Percentiles rank a stretch among this genome's conserved stretches.
These are phyloP conservation scores for Sus cebifrons DNA, from an alignment of 2,797 vertebrate species.

Conservation along the genomic window DNA sequence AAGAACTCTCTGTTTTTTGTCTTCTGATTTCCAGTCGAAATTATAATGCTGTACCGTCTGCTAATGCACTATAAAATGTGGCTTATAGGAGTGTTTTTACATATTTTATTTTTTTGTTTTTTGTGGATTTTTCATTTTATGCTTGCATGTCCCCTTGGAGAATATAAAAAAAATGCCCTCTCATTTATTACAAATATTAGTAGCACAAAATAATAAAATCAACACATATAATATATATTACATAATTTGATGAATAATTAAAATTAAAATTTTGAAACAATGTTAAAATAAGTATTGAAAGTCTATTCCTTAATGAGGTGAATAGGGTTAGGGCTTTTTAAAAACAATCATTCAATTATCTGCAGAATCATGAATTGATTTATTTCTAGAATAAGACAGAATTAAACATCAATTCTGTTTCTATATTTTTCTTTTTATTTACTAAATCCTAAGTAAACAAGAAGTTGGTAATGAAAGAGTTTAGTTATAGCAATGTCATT, in stretches of 20 bases:
- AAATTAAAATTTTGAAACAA: not conserved
- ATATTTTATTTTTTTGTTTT: not conserved
- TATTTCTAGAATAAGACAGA: not conserved
- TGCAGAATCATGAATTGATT: not conserved
- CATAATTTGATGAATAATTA: not conserved
- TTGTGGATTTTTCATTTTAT: not conserved
- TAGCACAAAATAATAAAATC: slow-evolving; percentile 21
- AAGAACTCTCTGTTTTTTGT: not conserved
- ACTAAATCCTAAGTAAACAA: not conserved
- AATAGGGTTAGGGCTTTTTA: not conserved
- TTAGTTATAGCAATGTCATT: not conserved
- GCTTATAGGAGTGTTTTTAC: not conserved
- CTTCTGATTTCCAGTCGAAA: slow-evolving; percentile 2
- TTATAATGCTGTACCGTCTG: not conserved
- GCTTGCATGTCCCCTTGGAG: not conserved
- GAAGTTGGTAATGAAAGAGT: not conserved
- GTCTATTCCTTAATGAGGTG: not conserved
- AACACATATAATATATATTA: not conserved
- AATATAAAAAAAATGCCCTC: not conserved
- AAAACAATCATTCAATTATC: not conserved
- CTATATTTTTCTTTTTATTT: not conserved
- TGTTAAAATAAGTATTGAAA: not conserved
- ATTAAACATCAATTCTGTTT: not conserved
- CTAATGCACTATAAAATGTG: not conserved
- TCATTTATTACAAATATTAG: not conserved